Conservation (phyloP, 2,113 vertebrate genomes). For the Malurus alboscapulatus region DNA sequence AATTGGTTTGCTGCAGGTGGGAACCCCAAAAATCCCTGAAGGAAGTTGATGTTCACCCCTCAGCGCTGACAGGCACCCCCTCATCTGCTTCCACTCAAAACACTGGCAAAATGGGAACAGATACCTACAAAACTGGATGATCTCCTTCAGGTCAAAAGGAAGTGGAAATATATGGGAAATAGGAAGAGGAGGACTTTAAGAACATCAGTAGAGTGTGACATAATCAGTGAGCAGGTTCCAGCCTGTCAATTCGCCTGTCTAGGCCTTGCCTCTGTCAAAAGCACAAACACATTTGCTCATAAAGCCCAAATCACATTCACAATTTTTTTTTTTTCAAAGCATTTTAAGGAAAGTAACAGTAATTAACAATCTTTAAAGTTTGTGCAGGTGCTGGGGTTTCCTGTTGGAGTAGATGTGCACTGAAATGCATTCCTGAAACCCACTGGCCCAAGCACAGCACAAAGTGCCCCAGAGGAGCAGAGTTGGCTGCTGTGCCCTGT, state of each 20-base stretch:
- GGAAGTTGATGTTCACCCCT: not conserved
- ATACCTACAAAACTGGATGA: not conserved
- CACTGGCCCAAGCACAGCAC: not conserved
- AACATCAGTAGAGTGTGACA: not conserved
- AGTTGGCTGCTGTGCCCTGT: not conserved
- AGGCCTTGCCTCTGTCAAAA: not conserved
- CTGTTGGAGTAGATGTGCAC: not conserved
- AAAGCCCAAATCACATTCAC: not conserved
- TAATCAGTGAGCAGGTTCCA: not conserved
- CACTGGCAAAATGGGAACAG: not conserved
- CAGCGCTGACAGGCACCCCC: rapidly evolving
- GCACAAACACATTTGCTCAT: not conserved
- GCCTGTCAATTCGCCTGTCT: not conserved
- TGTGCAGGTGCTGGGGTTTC: not conserved
- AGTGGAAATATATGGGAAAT: not conserved
- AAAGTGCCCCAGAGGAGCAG: not conserved
- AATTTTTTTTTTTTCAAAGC: not conserved
- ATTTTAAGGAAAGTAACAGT: not conserved
- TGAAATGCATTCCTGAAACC: not conserved
- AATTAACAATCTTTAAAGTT: not conserved
- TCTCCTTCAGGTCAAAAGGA: not conserved
- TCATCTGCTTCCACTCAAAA: not conserved
- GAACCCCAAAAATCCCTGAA: rapidly evolving
- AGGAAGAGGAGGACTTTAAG: not conserved
- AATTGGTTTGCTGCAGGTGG: not conserved